Evolutionary conservation across 2,797 vertebrate genomes (phyloP).

Genomic region (Microcaecilia unicolor): DNA sequence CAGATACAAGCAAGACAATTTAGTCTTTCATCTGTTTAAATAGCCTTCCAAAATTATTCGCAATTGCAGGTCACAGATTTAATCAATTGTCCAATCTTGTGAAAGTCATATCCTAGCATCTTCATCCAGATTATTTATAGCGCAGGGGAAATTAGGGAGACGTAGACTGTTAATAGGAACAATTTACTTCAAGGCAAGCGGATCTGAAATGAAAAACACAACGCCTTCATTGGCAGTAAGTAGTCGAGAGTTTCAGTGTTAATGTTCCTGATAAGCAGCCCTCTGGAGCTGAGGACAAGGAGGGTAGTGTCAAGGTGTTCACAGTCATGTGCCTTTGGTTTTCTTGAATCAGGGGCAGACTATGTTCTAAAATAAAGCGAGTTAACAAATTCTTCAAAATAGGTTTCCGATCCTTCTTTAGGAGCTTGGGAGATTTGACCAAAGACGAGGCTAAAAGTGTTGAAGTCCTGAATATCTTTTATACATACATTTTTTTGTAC

Average conservation of each 20-base stretch:
- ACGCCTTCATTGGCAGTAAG: conserved; percentile 45
- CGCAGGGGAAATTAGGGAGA: conserved; percentile 56
- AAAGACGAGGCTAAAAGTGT: too few species aligned
- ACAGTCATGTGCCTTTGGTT: too few species aligned
- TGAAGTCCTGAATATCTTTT: too few species aligned
- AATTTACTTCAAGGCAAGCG: conserved; percentile 60
- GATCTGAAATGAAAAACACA: conserved; percentile 60
- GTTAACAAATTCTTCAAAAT: too few species aligned
- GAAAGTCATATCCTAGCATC: conserved; percentile 89
- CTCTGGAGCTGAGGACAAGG: not conserved
- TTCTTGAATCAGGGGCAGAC: too few species aligned
- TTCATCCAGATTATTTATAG: conserved; percentile 96
- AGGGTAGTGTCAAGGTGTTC: too few species aligned
- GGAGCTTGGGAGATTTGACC: too few species aligned
- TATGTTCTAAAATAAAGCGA: too few species aligned
- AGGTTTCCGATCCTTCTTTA: too few species aligned
- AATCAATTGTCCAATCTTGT: conserved; percentile 94
- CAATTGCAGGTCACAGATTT: conserved; percentile 93
- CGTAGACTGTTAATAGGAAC: conserved; percentile 54
- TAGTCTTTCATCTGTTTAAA: conserved; percentile 98
- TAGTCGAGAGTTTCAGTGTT: conserved; percentile 29
- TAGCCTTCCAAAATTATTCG: conserved; percentile 94
- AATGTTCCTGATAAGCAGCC: conserved; percentile 8
- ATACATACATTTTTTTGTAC: too few species aligned
- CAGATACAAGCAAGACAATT: conserved; percentile 97